phyloP scores from a whole-genome alignment of 2,888 invertebrate species.

The Hirtodrosophila trivittata region DNA sequence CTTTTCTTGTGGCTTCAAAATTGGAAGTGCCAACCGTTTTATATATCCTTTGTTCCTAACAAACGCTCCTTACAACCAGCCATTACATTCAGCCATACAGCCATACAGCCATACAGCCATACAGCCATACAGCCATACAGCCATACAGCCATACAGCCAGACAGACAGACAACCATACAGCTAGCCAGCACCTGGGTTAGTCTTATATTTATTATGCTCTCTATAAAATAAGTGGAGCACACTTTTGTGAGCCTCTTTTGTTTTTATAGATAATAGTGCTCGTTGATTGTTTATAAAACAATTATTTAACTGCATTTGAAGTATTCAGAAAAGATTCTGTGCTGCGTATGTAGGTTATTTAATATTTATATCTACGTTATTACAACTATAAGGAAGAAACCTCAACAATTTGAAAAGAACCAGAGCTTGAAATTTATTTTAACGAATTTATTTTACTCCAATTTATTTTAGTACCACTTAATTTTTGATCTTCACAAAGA shows the following conservation, averaged over 20 bases:
- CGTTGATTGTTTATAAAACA: constrained; percentile 29
- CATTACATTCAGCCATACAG: constrained; percentile 4
- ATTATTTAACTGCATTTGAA: constrained; percentile 51
- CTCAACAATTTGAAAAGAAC: no score
- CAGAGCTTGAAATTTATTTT: no score
- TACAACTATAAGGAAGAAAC: no score
- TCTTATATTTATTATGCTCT: constrained; percentile 77
- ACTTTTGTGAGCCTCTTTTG: constrained; percentile 45
- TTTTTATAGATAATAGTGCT: constrained; percentile 12
- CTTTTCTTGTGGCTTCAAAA: constrained; percentile 8
- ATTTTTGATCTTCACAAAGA: no score
- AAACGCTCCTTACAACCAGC: constrained; percentile 35
- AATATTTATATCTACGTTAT: no score
- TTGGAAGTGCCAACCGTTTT: constrained; percentile 47
- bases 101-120: not conserved
- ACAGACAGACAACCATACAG: constrained; percentile 12
- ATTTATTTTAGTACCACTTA: not conserved
- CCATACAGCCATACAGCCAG: constrained; percentile 23
- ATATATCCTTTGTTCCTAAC: constrained; percentile 37
- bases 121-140: constrained; percentile 12
- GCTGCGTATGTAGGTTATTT: constrained; percentile 8
- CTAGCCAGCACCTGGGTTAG: constrained; percentile 68
- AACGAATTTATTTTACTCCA: no score
- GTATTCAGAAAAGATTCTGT: constrained; percentile 17
- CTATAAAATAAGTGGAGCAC: constrained; percentile 68